Base-by-base conservation (phyloP, 2,888 invertebrate genomes). In the Syrphus vitripennis region DNA sequence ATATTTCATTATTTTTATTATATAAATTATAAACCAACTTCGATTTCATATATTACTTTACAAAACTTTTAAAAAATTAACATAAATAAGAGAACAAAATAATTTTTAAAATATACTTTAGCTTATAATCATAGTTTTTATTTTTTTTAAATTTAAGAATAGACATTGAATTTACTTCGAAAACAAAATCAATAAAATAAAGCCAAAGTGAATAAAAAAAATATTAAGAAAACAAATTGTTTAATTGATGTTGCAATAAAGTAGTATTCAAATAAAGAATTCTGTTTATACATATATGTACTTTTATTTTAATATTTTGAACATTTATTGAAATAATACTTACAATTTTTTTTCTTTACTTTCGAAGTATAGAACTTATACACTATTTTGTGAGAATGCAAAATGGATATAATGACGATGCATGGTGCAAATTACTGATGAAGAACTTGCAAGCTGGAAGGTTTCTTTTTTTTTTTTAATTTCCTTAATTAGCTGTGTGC, bases 341-440 rank as follows among this genome's bases (percentile, higher is more conserved):
- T 67, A 84, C 84, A 84, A 79, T 71, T 75, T 78, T 61, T 34
- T 42, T 72, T 26, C 50, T 65, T 72, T 34, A 34, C 34, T 80
- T 81, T 81, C 61, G 76, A 80, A 71, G 61, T 70, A 75, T 59
- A 75, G 76, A 80, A 76, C 76, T 80, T 84, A 84, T 45, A 67
- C 10, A 71, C 61, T 81, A 53, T 69, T 61, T 72, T 63, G 34
- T 61, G 55, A 67, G 50, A 61, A 65, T 70, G 75, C 59, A 71
- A 76, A 84, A 70, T 63, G 29, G 55, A 69, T 24, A 4, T 48
- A 70, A 63, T 63, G 74, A 63, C 42, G 48, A 24, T 45, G 34
- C 34, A 24, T 45, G 34, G 21, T 59, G 59, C 59, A 6, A 7
- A 37, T 37, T 34, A 37, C 34, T 59, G 37, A 48, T 53, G 21